Evolutionary conservation across 2,113 vertebrate species (phyloP).

Genomic region (Ameiurus melas): DNA sequence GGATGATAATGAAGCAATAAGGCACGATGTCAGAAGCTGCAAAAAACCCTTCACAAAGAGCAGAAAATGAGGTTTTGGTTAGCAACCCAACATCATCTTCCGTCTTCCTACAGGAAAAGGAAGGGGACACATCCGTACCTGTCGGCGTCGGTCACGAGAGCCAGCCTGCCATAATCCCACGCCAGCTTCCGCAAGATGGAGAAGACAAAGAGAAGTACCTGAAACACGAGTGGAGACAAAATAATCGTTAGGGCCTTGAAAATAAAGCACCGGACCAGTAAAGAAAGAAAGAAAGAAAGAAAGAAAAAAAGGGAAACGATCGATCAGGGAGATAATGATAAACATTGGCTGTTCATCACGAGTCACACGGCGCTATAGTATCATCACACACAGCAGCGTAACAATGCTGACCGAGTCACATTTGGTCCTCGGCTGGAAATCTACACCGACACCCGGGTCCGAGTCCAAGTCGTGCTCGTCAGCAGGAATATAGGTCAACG

Average conservation of each 20-base stretch:
- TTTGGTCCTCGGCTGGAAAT: not conserved
- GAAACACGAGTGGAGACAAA: constrained; percentile 33
- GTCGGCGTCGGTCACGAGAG: constrained; percentile 96
- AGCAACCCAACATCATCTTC: not conserved
- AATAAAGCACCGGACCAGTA: not conserved
- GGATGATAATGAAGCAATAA: not conserved
- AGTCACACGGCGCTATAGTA: not conserved
- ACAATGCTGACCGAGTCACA: constrained; percentile 10
- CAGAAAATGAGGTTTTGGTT: not conserved
- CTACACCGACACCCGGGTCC: not conserved
- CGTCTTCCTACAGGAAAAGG: not conserved
- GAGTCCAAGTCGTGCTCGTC: not conserved
- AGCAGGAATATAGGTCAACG: constrained; percentile 42
- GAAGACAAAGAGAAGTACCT: constrained; percentile 93
- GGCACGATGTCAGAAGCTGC: not conserved
- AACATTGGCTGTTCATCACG: not conserved
- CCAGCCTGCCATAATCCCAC: constrained; percentile 96
- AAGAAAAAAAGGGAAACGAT: not conserved
- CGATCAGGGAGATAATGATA: not conserved
- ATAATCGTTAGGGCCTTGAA: no score
- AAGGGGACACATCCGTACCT: constrained; percentile 73
- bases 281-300: not conserved
- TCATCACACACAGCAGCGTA: not conserved
- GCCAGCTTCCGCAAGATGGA: constrained; percentile 93
- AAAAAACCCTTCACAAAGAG: not conserved